Base-by-base conservation (phyloP, 2,113 vertebrate species). In the Mus pahari region DNA sequence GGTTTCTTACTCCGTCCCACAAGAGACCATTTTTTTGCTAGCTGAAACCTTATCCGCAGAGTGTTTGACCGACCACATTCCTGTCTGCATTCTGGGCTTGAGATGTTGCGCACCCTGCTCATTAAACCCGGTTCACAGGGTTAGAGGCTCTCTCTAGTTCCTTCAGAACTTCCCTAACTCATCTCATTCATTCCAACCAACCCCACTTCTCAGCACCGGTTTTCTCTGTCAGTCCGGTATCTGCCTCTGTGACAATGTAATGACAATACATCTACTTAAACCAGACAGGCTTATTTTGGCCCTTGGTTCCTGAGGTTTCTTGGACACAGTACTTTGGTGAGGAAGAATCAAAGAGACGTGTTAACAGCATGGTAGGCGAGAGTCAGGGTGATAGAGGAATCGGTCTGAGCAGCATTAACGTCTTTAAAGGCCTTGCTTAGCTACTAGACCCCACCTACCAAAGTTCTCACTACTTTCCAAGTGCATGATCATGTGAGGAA, bases 321-420 rank as follows among this genome's bases (percentile, higher is more conserved):
- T 53, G 86, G 33, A 50, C 66, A 68, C 36, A 19, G 39, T 39
- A 12, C 4, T 48, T 68, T 31, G 22, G 36, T 55, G 28, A 88
- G 68, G 36, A 5, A 58, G 33, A n/a, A 87, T 53, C 50, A 36
- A 36, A 48, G 33, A n/a, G 33, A 55, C 3, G 48, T 7, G 22
- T 45, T 55, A 1, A 53, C 66, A 16, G 36, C 8, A 22, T 16
- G 45, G 45, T 9, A 7, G 4, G 31, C 7, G 14, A 9, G 39
- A 9, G 3, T 1, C 3, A 12, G 26, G 33, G 28, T n/a, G 26
- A 75, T 1, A 7, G 7, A 33, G 24, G 8, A 31, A 39, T 0
- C 3, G 48, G 48, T 14, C 12, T 22, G 5, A 17, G 48, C 45
- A 66, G 1, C 31, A 26, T 39, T 55, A 24, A 31, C 42, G 0